phyloP scores from a whole-genome alignment of 2,888 invertebrate species.

The Polydrusus pterygomalis region DNA sequence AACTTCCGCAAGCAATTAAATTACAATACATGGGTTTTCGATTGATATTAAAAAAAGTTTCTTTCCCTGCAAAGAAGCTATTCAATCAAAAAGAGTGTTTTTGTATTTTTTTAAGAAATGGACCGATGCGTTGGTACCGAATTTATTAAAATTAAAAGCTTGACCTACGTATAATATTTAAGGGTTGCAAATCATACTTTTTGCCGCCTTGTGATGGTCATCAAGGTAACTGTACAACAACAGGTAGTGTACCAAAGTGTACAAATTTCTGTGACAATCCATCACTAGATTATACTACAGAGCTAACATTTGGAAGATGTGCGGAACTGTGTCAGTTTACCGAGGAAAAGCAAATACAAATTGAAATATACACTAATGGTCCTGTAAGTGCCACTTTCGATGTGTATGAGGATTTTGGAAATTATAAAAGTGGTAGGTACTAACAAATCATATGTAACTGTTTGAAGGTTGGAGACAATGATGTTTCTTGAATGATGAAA shows the following conservation, averaged over 20 bases:
- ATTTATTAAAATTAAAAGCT: too few species aligned
- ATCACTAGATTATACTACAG: slow-evolving; percentile 71
- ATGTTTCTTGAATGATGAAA: too few species aligned
- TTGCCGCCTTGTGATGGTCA: slow-evolving; percentile 35
- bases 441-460: too few species aligned
- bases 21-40: too few species aligned
- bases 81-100: too few species aligned
- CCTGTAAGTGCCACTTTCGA: slow-evolving; percentile 90
- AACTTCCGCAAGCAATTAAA: too few species aligned
- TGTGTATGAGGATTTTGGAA: slow-evolving; percentile 86
- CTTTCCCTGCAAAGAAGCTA: too few species aligned
- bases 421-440: slow-evolving; percentile 81
- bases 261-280: slow-evolving; percentile 38
- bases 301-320: slow-evolving; percentile 64
- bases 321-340: slow-evolving; percentile 79
- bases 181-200: slow-evolving; percentile 40
- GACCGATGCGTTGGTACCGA: too few species aligned
- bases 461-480: too few species aligned
- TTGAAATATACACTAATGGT: slow-evolving; percentile 85
- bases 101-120: too few species aligned
- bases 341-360: slow-evolving; percentile 80
- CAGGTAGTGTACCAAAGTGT: slow-evolving; percentile 72
- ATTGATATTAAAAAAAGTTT: too few species aligned
- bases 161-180: background rate
- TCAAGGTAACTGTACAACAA: slow-evolving; percentile 76